Conservation (phyloP, 1,140 invertebrate genomes). For the Potamilus streckersoni region DNA sequence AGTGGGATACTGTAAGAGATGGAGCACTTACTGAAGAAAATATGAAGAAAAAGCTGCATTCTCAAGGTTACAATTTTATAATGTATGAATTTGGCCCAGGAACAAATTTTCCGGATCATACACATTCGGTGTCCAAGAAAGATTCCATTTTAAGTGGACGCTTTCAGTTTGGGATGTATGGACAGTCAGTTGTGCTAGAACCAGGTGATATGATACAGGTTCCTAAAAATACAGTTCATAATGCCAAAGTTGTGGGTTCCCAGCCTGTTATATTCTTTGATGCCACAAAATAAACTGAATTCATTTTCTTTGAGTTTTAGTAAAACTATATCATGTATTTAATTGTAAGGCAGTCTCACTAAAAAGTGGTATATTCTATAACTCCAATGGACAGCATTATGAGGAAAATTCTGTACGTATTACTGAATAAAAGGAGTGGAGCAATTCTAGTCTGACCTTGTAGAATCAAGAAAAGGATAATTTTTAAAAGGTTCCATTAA, state of each 20-base stretch:
- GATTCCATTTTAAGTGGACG: conserved; percentile 57
- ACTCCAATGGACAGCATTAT: too few species aligned
- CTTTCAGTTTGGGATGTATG: conserved; percentile 59
- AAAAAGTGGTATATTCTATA: too few species aligned
- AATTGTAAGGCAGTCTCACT: too few species aligned
- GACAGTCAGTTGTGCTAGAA: conserved; percentile 53
- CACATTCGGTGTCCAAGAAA: conserved; percentile 57
- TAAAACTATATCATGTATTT: too few species aligned
- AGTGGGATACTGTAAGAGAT: conserved; percentile 55
- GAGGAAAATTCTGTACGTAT: too few species aligned
- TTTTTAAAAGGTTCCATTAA: too few species aligned
- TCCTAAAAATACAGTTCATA: conserved; percentile 57
- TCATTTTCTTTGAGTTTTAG: too few species aligned
- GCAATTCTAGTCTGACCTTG: too few species aligned
- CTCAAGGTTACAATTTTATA: conserved; percentile 54
- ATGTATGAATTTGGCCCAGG: conserved; percentile 56
- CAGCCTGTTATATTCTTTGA: conserved; percentile 60
- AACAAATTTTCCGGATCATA: conserved; percentile 61
- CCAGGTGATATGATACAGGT: conserved; percentile 65
- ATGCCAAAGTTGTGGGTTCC: conserved; percentile 56
- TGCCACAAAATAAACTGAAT: conserved; percentile 37
- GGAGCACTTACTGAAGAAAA: conserved; percentile 47
- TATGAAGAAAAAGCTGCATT: conserved; percentile 57
- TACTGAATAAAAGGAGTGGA: too few species aligned
- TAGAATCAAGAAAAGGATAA: too few species aligned